Conservation (phyloP, 2,888 invertebrate genomes). For the Teinopalpus imperialis region DNA sequence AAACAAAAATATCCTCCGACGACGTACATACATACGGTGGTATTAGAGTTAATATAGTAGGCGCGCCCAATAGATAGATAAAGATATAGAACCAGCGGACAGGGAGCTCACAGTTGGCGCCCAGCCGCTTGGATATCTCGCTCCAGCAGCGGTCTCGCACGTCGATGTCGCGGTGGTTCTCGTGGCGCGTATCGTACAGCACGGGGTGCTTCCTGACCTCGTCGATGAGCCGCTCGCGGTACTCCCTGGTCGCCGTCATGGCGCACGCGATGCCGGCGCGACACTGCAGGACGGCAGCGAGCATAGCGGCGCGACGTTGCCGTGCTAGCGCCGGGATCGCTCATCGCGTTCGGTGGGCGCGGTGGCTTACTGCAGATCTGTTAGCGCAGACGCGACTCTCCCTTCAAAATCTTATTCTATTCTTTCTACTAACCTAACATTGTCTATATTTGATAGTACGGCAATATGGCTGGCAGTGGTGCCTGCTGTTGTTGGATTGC, state of each 20-base stretch:
- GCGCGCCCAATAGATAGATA: too few species aligned
- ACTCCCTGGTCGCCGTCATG: constrained; percentile 48
- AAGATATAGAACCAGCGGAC: too few species aligned
- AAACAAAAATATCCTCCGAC: too few species aligned
- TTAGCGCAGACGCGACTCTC: constrained; percentile 15
- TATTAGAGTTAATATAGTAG: too few species aligned
- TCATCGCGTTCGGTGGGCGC: constrained; percentile 56
- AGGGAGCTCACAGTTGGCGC: constrained; percentile 61
- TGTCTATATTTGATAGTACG: too few species aligned
- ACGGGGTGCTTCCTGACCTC: constrained; percentile 71
- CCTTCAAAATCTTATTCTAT: too few species aligned
- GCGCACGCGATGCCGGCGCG: constrained; percentile 39
- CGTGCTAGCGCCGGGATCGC: constrained; percentile 50
- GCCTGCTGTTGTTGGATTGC: too few species aligned
- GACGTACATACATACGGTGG: too few species aligned
- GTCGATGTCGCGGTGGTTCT: constrained; percentile 68
- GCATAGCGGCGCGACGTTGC: constrained; percentile 52
- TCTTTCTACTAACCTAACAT: too few species aligned
- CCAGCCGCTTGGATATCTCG: constrained; percentile 65
- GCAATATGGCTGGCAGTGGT: too few species aligned
- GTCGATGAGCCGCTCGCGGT: constrained; percentile 65
- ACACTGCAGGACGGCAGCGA: constrained; percentile 63
- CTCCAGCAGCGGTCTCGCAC: constrained; percentile 70
- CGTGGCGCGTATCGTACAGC: constrained; percentile 69
- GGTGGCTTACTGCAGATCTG: constrained; percentile 46